A percentile compares a stretch with the other conserved stretches of the same genome.
Evolutionary conservation across 2,888 invertebrate genomes (phyloP).

Genomic region (Phragmatobia fuliginosa): DNA sequence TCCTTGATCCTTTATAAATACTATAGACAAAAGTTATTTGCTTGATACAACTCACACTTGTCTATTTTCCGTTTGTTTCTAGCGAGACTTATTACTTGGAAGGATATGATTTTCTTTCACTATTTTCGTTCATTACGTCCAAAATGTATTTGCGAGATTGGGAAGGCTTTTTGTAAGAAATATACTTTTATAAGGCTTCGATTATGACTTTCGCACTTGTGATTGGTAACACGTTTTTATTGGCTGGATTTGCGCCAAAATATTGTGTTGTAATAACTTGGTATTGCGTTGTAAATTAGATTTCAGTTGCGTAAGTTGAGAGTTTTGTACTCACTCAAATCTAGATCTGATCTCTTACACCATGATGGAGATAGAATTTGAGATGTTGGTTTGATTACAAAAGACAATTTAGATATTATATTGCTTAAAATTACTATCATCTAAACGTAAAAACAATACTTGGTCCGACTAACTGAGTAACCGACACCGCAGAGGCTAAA

Average conservation of each 20-base stretch:
- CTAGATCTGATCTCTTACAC: neutral
- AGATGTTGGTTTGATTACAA: neutral
- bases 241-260: constrained; percentile 16
- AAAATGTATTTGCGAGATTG: constrained; percentile 15
- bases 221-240: constrained; percentile 16
- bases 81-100: constrained; percentile 36
- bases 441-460: neutral
- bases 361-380: neutral
- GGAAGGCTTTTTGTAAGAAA: constrained; percentile 10
- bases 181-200: constrained; percentile 16
- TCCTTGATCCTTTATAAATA: neutral
- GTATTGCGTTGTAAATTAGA: constrained; percentile 6
- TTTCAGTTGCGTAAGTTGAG: neutral
- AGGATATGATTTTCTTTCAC: constrained; percentile 21
- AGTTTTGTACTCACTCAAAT: neutral
- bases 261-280: constrained; percentile 2
- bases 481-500: too few relatives aligned
- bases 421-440: neutral
- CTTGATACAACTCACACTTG: neutral
- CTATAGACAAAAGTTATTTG: neutral
- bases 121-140: constrained; percentile 28
- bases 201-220: constrained; percentile 19
- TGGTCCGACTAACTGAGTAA: too few relatives aligned
- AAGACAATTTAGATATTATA: neutral
- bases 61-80: constrained; percentile 23